These are phyloP conservation scores for Brachyalestes nurse DNA, from an alignment of 2,797 vertebrate species.

Conservation along the genomic window DNA sequence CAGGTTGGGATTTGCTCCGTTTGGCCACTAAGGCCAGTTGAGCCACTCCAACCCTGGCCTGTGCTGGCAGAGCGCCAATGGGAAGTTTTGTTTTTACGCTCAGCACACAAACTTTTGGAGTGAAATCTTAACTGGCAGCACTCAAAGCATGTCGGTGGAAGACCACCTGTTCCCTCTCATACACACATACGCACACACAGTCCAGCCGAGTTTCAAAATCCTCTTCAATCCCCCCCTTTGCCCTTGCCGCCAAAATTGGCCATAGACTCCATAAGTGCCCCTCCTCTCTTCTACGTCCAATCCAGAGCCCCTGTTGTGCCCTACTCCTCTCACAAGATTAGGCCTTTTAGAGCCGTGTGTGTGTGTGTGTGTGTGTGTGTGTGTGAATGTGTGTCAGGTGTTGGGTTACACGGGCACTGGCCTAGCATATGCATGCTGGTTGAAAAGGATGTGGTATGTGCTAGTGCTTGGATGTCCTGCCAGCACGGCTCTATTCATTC, in stretches of 20 bases:
- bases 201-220: conserved; percentile 30
- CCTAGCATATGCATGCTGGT: conserved; percentile 68
- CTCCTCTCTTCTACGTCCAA: conserved; percentile 14
- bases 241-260: conserved; percentile 25
- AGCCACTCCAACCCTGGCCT: not conserved
- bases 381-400: conserved; percentile 65
- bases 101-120: conserved; percentile 52
- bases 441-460: conserved; percentile 69
- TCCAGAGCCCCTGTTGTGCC: conserved; percentile 28
- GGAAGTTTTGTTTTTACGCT: conserved; percentile 39
- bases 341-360: conserved; percentile 60
- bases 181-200: conserved; percentile 25
- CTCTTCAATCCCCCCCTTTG: conserved; percentile 29
- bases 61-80: conserved; percentile 57
- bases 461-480: conserved; percentile 57
- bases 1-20: not conserved
- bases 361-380: conserved; percentile 17
- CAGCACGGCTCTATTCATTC: conserved; percentile 48
- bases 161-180: conserved; percentile 76
- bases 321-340: conserved; percentile 28
- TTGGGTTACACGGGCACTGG: conserved; percentile 73
- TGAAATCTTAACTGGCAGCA: conserved; percentile 73
- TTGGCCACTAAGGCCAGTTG: not conserved
- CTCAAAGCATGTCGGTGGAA: conserved; percentile 77
- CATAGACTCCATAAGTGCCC: conserved; percentile 4